These are phyloP conservation scores for Nomia melanderi DNA, from an alignment of 1,140 invertebrate species.

Conservation along the genomic window DNA sequence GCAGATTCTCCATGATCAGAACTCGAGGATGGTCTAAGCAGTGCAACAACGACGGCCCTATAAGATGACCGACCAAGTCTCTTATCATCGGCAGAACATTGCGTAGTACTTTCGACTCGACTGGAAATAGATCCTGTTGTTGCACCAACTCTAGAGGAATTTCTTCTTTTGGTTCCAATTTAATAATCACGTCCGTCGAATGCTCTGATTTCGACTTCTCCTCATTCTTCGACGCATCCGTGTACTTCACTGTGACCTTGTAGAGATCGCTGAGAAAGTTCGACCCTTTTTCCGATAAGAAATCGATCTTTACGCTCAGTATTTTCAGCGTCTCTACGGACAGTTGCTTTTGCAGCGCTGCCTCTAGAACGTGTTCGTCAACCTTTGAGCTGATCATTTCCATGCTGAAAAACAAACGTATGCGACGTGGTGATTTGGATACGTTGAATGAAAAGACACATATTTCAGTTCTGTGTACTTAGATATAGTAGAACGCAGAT, in stretches of 20 bases:
- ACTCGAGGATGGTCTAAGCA: conserved; percentile 57
- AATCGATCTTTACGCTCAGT: neutral
- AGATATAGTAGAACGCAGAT: too few relatives aligned
- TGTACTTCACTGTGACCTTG: neutral
- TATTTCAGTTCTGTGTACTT: too few relatives aligned
- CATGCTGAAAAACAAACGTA: conserved; percentile 9
- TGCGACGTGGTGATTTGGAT: too few relatives aligned
- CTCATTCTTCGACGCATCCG: neutral
- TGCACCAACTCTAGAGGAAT: neutral
- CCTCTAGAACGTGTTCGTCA: neutral
- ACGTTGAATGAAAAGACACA: too few relatives aligned
- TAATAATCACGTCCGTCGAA: conserved; percentile 36
- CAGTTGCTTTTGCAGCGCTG: neutral
- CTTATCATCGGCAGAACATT: conserved; percentile 52
- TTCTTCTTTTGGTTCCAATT: conserved; percentile 36
- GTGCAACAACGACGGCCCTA: conserved; percentile 54
- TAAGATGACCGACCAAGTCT: neutral
- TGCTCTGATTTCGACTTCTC: neutral
- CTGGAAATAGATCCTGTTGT: conserved; percentile 39
- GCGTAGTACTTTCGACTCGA: conserved; percentile 43
- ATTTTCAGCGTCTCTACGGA: neutral
- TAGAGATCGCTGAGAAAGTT: conserved; percentile 37
- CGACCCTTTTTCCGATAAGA: neutral
- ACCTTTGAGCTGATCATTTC: neutral
- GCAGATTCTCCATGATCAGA: conserved; percentile 79